These are phyloP conservation scores for Corythornis vintsioides DNA, from an alignment of 2,113 vertebrate genomes.

Conservation along the genomic window DNA sequence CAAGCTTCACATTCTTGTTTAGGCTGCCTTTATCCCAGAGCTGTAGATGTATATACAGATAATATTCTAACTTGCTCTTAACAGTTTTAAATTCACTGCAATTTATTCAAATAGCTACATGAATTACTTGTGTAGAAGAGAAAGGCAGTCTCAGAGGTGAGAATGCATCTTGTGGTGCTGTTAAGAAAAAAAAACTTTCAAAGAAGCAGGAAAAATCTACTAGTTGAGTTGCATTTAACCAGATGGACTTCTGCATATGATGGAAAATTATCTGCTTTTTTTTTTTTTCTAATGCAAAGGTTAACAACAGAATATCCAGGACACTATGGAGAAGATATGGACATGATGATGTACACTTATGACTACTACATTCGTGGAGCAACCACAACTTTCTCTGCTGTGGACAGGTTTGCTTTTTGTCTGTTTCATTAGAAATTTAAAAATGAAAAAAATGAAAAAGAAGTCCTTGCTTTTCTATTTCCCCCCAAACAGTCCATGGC, in stretches of 20 bases:
- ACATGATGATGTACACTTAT: conserved; percentile 89
- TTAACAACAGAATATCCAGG: conserved; percentile 88
- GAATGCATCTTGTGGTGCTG: neutral
- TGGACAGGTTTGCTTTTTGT: conserved; percentile 84
- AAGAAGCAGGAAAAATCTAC: neutral
- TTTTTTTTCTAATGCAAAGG: conserved; percentile 69
- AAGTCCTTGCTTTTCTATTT: neutral
- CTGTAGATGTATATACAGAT: neutral
- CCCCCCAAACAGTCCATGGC: neutral
- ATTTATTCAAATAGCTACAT: neutral
- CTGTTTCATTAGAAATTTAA: neutral
- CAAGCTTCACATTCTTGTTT: neutral
- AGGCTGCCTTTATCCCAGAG: neutral
- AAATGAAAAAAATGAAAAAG: neutral
- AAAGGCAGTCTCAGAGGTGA: neutral
- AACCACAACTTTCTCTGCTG: conserved; percentile 92
- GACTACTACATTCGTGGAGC: conserved; percentile 95
- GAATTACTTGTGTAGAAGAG: neutral
- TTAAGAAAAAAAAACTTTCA: neutral
- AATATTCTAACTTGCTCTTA: neutral
- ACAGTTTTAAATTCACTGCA: neutral
- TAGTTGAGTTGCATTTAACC: neutral
- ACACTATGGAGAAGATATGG: conserved; percentile 88
- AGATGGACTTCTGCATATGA: neutral
- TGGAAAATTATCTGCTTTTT: neutral